Evolutionary conservation across 2,888 invertebrate genomes (phyloP).

Genomic region (Diarsia brunnea): DNA sequence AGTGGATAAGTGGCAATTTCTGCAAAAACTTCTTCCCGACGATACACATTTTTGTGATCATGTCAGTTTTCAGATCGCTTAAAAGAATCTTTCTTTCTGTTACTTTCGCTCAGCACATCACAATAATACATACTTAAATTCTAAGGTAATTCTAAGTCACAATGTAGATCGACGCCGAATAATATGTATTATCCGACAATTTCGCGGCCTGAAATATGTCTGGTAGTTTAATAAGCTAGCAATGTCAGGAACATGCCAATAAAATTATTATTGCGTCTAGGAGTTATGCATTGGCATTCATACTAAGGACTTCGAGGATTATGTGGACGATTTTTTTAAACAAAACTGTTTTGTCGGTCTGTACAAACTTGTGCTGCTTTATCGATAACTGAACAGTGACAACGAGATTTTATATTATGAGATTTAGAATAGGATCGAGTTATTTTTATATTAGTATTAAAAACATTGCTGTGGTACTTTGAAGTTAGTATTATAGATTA

Average conservation of each 20-base stretch:
- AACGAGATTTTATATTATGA: neutral
- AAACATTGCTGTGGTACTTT: neutral
- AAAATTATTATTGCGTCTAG: slow-evolving; percentile 42
- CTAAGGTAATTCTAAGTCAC: neutral
- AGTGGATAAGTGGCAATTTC: neutral
- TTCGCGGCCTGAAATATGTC: slow-evolving; percentile 31
- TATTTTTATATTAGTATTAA: neutral
- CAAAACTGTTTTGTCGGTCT: neutral
- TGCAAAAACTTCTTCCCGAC: neutral
- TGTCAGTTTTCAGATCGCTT: no score
- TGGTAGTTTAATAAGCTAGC: slow-evolving; percentile 49
- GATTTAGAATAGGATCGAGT: neutral
- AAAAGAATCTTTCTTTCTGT: neutral
- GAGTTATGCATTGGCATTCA: slow-evolving; percentile 23
- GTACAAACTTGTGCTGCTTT: neutral
- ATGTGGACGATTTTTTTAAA: neutral
- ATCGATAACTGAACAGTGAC: neutral
- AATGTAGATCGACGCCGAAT: neutral
- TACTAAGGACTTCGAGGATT: neutral
- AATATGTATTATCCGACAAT: neutral
- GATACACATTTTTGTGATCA: no score
- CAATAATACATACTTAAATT: neutral
- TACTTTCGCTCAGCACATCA: neutral
- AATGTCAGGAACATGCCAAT: slow-evolving; percentile 27
- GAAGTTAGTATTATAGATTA: neutral